These are phyloP conservation scores for Drosophila flavopinicola DNA, from an alignment of 2,888 invertebrate species.

Conservation along the genomic window DNA sequence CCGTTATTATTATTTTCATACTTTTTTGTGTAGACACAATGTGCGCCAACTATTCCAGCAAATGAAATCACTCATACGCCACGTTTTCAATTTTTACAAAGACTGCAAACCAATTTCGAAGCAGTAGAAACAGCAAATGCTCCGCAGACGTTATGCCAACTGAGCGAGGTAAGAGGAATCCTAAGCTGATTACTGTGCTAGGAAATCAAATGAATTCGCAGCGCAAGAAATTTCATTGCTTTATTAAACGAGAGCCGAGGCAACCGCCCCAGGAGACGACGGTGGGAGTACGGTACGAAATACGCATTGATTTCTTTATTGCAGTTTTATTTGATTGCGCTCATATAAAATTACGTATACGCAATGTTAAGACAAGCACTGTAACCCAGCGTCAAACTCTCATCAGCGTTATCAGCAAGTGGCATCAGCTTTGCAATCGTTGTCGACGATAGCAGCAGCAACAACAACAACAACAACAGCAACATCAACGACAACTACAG, in stretches of 20 bases:
- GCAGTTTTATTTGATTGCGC: constrained; percentile 77
- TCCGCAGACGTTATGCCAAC: constrained; percentile 12
- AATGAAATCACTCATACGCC: constrained; percentile 75
- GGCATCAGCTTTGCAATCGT: constrained; percentile 47
- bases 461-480: constrained; percentile 43
- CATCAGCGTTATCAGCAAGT: constrained; percentile 68
- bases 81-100: constrained; percentile 68
- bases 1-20: constrained; percentile 24
- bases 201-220: constrained; percentile 66
- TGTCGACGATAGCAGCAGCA: constrained; percentile 29
- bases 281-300: constrained; percentile 30
- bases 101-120: constrained; percentile 46
- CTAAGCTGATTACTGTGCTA: constrained; percentile 69
- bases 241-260: constrained; percentile 38
- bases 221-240: constrained; percentile 59
- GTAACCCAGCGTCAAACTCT: constrained; percentile 60
- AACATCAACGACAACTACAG: no score
- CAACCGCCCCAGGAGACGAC: background rate
- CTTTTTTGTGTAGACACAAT: constrained; percentile 33
- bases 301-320: constrained; percentile 79
- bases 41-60: constrained; percentile 56
- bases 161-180: constrained; percentile 26
- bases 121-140: constrained; percentile 12
- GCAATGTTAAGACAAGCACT: constrained; percentile 66
- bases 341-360: constrained; percentile 78